Percentiles rank a stretch among this genome's conserved stretches.
These are phyloP conservation scores for Camarhynchus parvulus DNA, from an alignment of 2,113 vertebrate genomes.

Conservation along the genomic window DNA sequence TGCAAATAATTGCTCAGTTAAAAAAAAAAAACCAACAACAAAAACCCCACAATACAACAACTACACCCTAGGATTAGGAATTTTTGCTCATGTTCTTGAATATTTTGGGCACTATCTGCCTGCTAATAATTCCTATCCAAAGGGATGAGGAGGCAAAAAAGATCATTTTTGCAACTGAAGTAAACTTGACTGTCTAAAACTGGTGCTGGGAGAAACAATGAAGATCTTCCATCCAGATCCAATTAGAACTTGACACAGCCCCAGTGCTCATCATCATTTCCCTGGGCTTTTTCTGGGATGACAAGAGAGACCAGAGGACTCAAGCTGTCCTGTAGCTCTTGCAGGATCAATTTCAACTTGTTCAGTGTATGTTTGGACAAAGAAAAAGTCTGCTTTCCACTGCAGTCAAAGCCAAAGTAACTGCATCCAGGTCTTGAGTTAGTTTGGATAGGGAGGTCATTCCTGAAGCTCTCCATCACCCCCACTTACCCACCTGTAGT, in stretches of 20 bases:
- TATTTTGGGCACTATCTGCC: background rate
- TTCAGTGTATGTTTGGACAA: background rate
- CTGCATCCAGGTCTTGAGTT: background rate
- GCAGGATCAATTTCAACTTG: background rate
- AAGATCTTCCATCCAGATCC: background rate
- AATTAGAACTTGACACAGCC: background rate
- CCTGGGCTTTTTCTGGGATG: background rate
- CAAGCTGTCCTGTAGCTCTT: background rate
- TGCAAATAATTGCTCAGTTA: background rate
- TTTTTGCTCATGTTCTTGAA: background rate
- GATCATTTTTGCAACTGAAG: background rate
- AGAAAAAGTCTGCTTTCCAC: background rate
- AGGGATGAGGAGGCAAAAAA: background rate
- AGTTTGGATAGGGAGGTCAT: background rate
- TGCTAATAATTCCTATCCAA: background rate
- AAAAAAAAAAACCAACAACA: background rate
- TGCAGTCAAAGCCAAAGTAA: background rate
- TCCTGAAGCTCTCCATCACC: background rate
- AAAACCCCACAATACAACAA: background rate
- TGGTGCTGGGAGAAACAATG: background rate
- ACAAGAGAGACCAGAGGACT: background rate
- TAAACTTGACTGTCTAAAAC: background rate
- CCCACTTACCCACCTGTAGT: background rate
- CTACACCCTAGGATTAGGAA: background rate
- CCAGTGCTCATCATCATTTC: fast-evolving